Evolutionary conservation across 2,888 invertebrate species (phyloP).

Genomic region (Rhodophaea formosa): DNA sequence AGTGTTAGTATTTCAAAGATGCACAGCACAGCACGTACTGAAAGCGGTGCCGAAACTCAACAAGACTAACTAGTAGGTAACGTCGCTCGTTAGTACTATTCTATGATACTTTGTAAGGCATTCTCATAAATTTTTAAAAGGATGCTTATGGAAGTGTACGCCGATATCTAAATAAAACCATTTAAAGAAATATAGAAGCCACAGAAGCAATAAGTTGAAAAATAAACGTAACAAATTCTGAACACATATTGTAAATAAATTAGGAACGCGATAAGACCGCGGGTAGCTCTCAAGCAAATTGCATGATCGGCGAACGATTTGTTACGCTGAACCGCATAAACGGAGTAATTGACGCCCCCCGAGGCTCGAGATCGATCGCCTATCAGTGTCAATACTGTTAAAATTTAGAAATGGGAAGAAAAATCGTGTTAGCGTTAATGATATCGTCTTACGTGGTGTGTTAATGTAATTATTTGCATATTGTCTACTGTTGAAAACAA

Average conservation of each 20-base stretch:
- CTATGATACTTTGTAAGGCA: too few species aligned
- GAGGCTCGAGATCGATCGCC: constrained; percentile 54
- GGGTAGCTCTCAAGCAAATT: constrained; percentile 59
- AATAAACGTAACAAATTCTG: too few species aligned
- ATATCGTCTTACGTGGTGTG: not conserved
- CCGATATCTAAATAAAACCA: too few species aligned
- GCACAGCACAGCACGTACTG: too few species aligned
- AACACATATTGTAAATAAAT: not conserved
- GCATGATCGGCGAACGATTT: constrained; percentile 59
- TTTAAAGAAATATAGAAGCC: too few species aligned
- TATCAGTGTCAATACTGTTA: constrained; percentile 55
- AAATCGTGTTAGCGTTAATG: not conserved
- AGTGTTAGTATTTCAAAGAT: too few species aligned
- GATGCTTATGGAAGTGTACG: too few species aligned
- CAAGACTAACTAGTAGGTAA: too few species aligned
- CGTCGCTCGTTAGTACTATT: too few species aligned
- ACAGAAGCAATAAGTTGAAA: too few species aligned
- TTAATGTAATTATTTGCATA: not conserved
- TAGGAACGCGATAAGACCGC: constrained; percentile 7
- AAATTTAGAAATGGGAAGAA: constrained; percentile 18
- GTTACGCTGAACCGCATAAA: constrained; percentile 50
- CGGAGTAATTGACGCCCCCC: constrained; percentile 37
- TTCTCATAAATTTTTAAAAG: too few species aligned
- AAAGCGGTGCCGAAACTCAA: too few species aligned
- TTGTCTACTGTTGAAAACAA: not conserved